Conservation (phyloP, 2,888 invertebrate genomes). For the Andrena bucephala region DNA sequence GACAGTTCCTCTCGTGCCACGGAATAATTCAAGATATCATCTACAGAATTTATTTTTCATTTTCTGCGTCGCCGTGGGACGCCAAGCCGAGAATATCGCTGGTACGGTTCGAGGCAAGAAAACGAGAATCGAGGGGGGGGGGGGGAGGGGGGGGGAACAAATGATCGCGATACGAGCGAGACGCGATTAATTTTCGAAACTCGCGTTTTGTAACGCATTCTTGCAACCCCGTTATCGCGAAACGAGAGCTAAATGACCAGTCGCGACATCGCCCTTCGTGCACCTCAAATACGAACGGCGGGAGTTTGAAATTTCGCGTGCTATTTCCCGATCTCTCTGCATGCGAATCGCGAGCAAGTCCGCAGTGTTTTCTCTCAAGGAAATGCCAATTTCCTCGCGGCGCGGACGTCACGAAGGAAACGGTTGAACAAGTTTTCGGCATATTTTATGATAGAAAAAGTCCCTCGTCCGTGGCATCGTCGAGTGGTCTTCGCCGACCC, state of each 20-base stretch:
- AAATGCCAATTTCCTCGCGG: background rate
- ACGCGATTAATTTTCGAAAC: conserved; percentile 36
- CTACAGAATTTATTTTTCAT: conserved; percentile 48
- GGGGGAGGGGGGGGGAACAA: background rate
- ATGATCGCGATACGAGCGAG: conserved; percentile 10
- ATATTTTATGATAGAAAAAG: conserved; percentile 50
- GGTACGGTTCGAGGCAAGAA: background rate
- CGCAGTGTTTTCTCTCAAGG: background rate
- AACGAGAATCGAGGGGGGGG: background rate
- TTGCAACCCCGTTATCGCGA: conserved; percentile 12
- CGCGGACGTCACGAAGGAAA: background rate
- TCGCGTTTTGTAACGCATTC: conserved; percentile 6
- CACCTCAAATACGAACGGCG: background rate
- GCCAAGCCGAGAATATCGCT: background rate
- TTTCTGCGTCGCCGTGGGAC: conserved; percentile 22
- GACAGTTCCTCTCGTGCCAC: conserved; percentile 31
- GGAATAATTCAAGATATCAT: conserved; percentile 53
- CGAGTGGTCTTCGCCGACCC: conserved; percentile 51
- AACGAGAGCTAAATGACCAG: conserved; percentile 3
- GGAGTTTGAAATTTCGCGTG: conserved; percentile 3
- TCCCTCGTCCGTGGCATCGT: conserved; percentile 39
- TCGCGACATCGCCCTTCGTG: background rate
- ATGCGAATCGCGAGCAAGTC: background rate
- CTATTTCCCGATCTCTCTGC: background rate
- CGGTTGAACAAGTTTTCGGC: conserved; percentile 4